Conservation (phyloP, 1,140 invertebrate species). For the Drosophila ohnishii region DNA sequence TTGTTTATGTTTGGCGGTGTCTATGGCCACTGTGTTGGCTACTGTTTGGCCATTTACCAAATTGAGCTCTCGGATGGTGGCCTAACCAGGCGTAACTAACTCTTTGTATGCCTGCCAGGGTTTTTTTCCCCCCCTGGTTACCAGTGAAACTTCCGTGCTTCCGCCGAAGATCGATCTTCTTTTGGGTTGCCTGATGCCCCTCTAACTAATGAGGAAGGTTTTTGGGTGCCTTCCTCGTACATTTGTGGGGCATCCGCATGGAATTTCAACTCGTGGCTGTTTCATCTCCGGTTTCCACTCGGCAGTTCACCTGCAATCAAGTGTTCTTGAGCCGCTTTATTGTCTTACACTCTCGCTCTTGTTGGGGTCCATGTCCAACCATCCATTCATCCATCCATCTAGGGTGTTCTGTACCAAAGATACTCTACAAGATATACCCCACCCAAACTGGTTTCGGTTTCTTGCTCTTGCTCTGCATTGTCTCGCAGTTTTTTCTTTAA, state of each 20-base stretch:
- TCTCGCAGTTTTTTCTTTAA: constrained; percentile 56
- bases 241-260: constrained; percentile 69
- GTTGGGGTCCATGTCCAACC: constrained; percentile 42
- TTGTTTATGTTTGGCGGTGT: constrained; percentile 64
- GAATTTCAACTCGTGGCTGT: constrained; percentile 21
- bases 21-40: constrained; percentile 23
- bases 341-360: constrained; percentile 71
- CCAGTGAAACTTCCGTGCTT: constrained; percentile 58
- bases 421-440: constrained; percentile 18
- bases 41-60: constrained; percentile 63
- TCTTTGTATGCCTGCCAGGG: constrained; percentile 33
- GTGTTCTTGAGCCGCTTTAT: constrained; percentile 67
- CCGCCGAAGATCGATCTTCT: constrained; percentile 55
- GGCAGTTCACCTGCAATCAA: constrained; percentile 41
- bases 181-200: neutral
- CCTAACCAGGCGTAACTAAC: constrained; percentile 74
- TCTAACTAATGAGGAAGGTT: constrained; percentile 39
- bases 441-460: constrained; percentile 69
- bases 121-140: constrained; percentile 16
- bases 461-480: constrained; percentile 58
- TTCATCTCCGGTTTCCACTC: constrained; percentile 54
- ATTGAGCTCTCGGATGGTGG: constrained; percentile 56
- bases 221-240: constrained; percentile 33
- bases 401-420: constrained; percentile 24
- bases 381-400: constrained; percentile 18